A percentile compares a stretch with the other conserved stretches of the same genome.
Conservation (phyloP, 2,113 vertebrate species). For the Alces alces region DNA sequence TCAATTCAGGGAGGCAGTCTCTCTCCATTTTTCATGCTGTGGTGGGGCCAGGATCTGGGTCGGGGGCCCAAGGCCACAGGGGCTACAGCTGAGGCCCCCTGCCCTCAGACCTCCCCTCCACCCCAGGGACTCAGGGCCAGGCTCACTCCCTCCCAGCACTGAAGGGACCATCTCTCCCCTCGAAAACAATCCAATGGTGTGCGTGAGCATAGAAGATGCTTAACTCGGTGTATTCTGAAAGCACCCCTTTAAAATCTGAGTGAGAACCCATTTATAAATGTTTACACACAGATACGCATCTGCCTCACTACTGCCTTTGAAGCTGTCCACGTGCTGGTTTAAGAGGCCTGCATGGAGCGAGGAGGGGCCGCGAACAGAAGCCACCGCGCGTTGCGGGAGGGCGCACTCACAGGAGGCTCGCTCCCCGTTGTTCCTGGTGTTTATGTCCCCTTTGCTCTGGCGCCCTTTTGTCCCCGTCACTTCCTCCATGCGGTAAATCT, state of each 20-base stretch:
- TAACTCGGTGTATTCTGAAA: neutral
- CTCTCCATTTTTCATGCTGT: neutral
- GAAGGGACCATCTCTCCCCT: neutral
- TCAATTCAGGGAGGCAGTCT: neutral
- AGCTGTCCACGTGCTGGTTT: accelerated
- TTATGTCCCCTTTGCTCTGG: slow-evolving; percentile 89
- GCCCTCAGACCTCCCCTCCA: neutral
- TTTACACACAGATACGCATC: neutral
- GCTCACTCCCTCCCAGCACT: slow-evolving; percentile 3
- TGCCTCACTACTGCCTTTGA: neutral
- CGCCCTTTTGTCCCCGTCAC: slow-evolving; percentile 86
- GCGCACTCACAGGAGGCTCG: slow-evolving; percentile 94
- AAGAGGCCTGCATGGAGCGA: accelerated
- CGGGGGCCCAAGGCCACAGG: slow-evolving; percentile 52
- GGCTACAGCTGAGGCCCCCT: slow-evolving; percentile 20
- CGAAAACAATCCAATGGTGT: slow-evolving; percentile 8
- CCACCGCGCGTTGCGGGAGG: accelerated
- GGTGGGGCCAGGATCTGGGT: neutral
- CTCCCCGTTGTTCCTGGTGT: slow-evolving; percentile 94
- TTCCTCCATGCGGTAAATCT: slow-evolving; percentile 96
- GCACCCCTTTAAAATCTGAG: neutral
- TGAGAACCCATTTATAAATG: neutral
- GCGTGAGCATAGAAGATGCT: neutral
- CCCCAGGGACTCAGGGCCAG: slow-evolving; percentile 13
- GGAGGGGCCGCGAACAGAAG: accelerated